Evolutionary conservation across 1,140 invertebrate species (phyloP), one percentile per base, ranked within the genome.

Genomic region (Melipona quadrifasciata): DNA sequence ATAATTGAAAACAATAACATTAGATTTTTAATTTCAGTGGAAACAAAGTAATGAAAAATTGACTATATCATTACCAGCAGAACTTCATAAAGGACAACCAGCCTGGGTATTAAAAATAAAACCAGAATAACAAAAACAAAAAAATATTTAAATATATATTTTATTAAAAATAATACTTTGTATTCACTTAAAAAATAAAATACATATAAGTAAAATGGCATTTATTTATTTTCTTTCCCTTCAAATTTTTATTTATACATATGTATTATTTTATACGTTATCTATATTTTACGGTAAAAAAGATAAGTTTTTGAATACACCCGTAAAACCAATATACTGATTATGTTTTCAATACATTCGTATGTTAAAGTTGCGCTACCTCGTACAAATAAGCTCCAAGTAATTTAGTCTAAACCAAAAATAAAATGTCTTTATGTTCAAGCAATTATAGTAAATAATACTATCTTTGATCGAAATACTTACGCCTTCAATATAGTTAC

Each of bases 401-500:
- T 64, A 98, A 93, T 95, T 98, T 98, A 8, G 97, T 97, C 97
- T 98, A 95, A 96, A 97, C 91, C 90, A 85, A 47, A 21, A 68
- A 19, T 39, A 39, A 61, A 75, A 31, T 83, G 77, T 74, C 71
- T 27, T 67, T 51, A 64, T 74, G 71, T 72, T 51, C 14, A 19
- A 34, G 6, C 53, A 64, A 61, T 84, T 53, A 16, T 31, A 19
- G 71, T 34, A 17, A 39, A 58, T 39, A 64, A 55, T 65, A 70
- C 34, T 71, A 3, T 39, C 21, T 17, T n/a, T 51, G 27, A 53
- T 51, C 83, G 58, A 80, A 71, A 77, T 88, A 95, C 97, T 96
- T 95, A 99, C 98, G 85, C 99, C 99, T 95, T 98, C 96, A 89
- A 99, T 98, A 91, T 99, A 99, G 95, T 99, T 99, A 75, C 95